Conservation (phyloP, 2,113 vertebrate genomes). For the Bufo bufo region DNA sequence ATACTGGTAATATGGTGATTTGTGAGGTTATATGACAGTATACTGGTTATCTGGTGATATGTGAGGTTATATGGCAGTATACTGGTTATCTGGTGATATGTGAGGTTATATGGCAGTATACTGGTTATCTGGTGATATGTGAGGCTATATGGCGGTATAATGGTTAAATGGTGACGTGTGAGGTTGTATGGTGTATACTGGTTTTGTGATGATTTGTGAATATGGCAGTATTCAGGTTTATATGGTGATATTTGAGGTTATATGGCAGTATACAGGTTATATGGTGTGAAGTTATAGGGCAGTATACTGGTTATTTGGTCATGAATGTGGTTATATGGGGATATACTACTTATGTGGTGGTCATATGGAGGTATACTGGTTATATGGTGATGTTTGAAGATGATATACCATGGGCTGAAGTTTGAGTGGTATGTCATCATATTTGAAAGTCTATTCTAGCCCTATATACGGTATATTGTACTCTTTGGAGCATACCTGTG, state of each 20-base stretch:
- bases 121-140: neutral
- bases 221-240: neutral
- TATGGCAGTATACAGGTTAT: neutral
- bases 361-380: neutral
- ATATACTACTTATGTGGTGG: neutral
- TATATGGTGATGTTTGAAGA: no score
- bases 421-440: no score
- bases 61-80: neutral
- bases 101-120: neutral
- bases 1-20: neutral
- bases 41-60: neutral
- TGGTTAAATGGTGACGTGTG: neutral
- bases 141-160: neutral
- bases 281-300: no score
- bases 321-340: neutral
- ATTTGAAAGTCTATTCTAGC: no score
- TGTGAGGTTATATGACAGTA: neutral
- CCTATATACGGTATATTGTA: no score
- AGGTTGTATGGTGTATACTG: neutral
- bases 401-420: neutral
- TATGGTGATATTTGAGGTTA: neutral
- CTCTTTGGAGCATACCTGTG: no score
- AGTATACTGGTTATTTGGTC: neutral
- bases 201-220: neutral
- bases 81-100: neutral